Percentiles rank a stretch among this genome's conserved stretches.
Conservation (phyloP, 2,888 invertebrate genomes). For the Vanessa cardui region DNA sequence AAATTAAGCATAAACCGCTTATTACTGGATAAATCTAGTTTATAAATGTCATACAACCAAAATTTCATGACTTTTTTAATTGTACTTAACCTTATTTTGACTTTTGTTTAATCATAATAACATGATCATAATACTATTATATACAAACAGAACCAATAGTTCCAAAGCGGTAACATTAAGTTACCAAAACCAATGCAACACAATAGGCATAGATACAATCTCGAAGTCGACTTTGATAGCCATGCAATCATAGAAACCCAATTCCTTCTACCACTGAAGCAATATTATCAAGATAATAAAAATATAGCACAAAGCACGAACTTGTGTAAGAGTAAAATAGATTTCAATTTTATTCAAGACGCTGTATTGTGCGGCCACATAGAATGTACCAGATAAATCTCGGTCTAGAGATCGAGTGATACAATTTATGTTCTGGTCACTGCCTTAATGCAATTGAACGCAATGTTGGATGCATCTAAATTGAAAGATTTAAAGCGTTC, state of each 20-base stretch:
- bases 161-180: not conserved
- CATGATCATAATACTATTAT: no score
- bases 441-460: slow-evolving; percentile 58
- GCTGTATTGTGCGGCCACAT: slow-evolving; percentile 27
- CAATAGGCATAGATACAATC: not conserved
- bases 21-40: no score
- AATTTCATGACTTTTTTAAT: no score
- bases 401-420: slow-evolving; percentile 49
- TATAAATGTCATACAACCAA: no score
- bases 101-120: no score
- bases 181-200: not conserved
- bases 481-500: slow-evolving; percentile 28
- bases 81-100: no score
- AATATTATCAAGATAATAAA: slow-evolving; percentile 21
- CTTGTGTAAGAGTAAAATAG: slow-evolving; percentile 20
- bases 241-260: slow-evolving; percentile 10
- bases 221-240: slow-evolving; percentile 9
- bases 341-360: slow-evolving; percentile 39
- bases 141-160: no score
- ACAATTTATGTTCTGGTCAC: slow-evolving; percentile 57
- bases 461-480: slow-evolving; percentile 28
- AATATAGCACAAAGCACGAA: slow-evolving; percentile 12
- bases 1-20: no score
- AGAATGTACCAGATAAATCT: slow-evolving; percentile 39
- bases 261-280: slow-evolving; percentile 4